Conservation (phyloP, 2,888 invertebrate species). For the Teleogryllus oceanicus region DNA sequence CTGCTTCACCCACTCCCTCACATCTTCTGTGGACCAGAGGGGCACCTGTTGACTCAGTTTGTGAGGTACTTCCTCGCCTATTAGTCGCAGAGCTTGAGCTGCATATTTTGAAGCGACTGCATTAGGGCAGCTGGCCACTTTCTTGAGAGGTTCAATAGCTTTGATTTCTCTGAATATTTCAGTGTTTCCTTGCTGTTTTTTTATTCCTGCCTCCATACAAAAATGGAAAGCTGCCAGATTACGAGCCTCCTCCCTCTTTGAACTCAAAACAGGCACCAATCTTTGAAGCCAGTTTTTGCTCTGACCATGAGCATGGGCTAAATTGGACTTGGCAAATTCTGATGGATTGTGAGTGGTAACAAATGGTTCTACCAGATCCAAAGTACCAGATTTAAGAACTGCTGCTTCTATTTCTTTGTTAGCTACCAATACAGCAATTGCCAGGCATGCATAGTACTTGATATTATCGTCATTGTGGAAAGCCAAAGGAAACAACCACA, state of each 20-base stretch:
- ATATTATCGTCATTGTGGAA: slow-evolving; percentile 96
- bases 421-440: slow-evolving; percentile 92
- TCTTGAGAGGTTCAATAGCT: slow-evolving; percentile 91
- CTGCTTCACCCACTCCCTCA: slow-evolving; percentile 97
- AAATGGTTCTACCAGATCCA: slow-evolving; percentile 95
- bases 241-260: slow-evolving; percentile 91
- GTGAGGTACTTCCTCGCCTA: slow-evolving; percentile 96
- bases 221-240: slow-evolving; percentile 97
- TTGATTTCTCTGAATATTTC: slow-evolving; percentile 91
- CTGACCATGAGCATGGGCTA: slow-evolving; percentile 92
- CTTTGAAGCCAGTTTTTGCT: slow-evolving; percentile 91
- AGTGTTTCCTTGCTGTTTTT: slow-evolving; percentile 87
- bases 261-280: slow-evolving; percentile 89
- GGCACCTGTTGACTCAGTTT: slow-evolving; percentile 97
- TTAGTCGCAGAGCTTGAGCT: slow-evolving; percentile 82
- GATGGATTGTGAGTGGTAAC: slow-evolving; percentile 91
- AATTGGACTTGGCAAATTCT: slow-evolving; percentile 87
- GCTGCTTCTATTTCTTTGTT: slow-evolving; percentile 98
- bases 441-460: slow-evolving; percentile 97
- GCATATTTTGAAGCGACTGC: slow-evolving; percentile 97
- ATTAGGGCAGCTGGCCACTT: slow-evolving; percentile 95
- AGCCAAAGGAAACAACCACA: slow-evolving; percentile 97
- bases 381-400: slow-evolving; percentile 91
- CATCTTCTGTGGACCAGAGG: slow-evolving; percentile 94
- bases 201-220: slow-evolving; percentile 98